Percentiles rank a stretch among this genome's conserved stretches.
These are phyloP conservation scores for Leucophenga montana DNA, from an alignment of 2,888 invertebrate species.

Conservation along the genomic window DNA sequence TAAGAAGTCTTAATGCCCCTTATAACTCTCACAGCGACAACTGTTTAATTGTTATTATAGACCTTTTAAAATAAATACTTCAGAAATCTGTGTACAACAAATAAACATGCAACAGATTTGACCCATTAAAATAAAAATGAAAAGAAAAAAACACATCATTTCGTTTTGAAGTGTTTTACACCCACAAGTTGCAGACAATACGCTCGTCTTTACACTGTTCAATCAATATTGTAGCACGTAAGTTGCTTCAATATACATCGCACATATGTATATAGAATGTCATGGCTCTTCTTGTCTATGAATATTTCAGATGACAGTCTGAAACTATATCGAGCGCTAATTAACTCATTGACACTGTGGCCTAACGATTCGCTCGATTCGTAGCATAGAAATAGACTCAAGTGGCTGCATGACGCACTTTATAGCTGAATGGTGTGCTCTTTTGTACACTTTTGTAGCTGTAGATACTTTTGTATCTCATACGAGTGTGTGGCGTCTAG, in stretches of 20 bases:
- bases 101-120: slow-evolving; percentile 16
- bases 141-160: slow-evolving; percentile 35
- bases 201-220: neutral
- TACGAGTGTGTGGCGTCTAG: slow-evolving; percentile 55
- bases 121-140: slow-evolving; percentile 10
- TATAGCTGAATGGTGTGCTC: neutral
- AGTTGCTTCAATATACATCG: neutral
- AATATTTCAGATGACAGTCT: slow-evolving; percentile 7
- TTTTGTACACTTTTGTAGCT: neutral
- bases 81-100: neutral
- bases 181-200: neutral
- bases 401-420: slow-evolving; percentile 23
- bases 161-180: slow-evolving; percentile 38
- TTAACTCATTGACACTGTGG: slow-evolving; percentile 66
- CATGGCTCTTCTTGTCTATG: slow-evolving; percentile 22
- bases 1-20: no score
- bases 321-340: slow-evolving; percentile 59
- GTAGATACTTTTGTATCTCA: no score
- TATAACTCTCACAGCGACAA: neutral
- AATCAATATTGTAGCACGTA: slow-evolving; percentile 15
- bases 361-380: slow-evolving; percentile 37
- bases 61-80: neutral
- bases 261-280: slow-evolving; percentile 5
- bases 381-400: slow-evolving; percentile 16
- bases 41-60: neutral